phyloP scores from a whole-genome alignment of 2,888 invertebrate species.

The Unio pictorum region DNA sequence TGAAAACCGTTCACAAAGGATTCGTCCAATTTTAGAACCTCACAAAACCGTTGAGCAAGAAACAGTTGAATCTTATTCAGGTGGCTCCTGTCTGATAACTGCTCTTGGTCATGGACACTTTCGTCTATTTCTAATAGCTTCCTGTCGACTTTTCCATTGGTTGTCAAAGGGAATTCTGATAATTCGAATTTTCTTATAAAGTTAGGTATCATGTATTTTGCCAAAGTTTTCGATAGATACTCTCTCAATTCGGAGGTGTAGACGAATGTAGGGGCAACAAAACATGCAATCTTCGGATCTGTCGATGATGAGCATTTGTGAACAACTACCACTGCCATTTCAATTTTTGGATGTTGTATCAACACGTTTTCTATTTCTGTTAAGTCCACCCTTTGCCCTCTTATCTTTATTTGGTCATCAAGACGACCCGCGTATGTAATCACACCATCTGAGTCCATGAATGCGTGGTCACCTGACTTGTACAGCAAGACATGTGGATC shows the following conservation, averaged over 20 bases:
- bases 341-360: constrained; percentile 32
- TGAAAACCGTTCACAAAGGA: constrained; percentile 17
- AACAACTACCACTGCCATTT: constrained; percentile 32
- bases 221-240: constrained; percentile 28
- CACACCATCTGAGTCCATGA: constrained; percentile 78
- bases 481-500: constrained; percentile 74
- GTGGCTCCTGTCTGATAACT: constrained; percentile 11
- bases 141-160: constrained; percentile 37
- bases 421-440: constrained; percentile 82
- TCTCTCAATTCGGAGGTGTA: constrained; percentile 28
- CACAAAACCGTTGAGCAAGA: constrained; percentile 29
- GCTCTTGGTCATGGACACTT: constrained; percentile 18
- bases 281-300: constrained; percentile 30
- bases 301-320: constrained; percentile 16
- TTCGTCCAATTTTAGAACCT: constrained; percentile 26
- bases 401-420: constrained; percentile 79
- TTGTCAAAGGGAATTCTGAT: constrained; percentile 28
- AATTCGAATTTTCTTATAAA: constrained; percentile 25
- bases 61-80: constrained; percentile 26
- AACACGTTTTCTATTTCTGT: constrained; percentile 80
- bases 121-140: constrained; percentile 28
- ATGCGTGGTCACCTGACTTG: constrained; percentile 88
- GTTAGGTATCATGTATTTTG: constrained; percentile 39
- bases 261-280: constrained; percentile 27
- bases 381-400: constrained; percentile 87